Percentiles rank a stretch among this genome's conserved stretches.
Evolutionary conservation across 2,888 invertebrate genomes (phyloP).

Genomic region (Pseudococcus jackbeardsleyi): DNA sequence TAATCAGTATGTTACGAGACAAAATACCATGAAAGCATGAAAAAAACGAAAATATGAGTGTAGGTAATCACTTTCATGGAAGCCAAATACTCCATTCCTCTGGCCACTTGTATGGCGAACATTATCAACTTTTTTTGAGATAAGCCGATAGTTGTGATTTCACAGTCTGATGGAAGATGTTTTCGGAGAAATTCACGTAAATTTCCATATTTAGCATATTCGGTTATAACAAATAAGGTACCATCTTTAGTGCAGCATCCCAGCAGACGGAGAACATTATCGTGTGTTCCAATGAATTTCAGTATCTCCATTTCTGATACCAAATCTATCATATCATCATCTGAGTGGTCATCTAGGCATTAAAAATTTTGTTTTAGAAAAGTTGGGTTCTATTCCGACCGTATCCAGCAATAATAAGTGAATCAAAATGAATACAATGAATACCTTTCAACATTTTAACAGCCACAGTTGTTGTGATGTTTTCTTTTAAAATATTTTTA

Average conservation of each 20-base stretch:
- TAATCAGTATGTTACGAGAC: no score
- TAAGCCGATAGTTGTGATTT: background rate
- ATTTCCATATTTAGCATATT: conserved; percentile 92
- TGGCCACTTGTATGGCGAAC: conserved; percentile 75
- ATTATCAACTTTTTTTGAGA: conserved; percentile 89
- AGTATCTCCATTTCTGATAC: conserved; percentile 99
- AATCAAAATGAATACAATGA: background rate
- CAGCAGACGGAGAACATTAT: conserved; percentile 95
- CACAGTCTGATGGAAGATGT: conserved; percentile 79
- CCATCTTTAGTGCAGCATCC: conserved; percentile 76
- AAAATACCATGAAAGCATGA: no score
- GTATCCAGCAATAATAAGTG: no score
- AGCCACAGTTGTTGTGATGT: background rate
- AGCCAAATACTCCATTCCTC: conserved; percentile 69
- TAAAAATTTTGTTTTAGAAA: no score
- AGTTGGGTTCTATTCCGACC: no score
- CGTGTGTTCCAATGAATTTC: conserved; percentile 98
- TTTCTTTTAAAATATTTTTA: no score
- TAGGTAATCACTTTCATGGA: conserved; percentile 80
- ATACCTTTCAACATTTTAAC: background rate
- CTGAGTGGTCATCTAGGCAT: conserved; percentile 80
- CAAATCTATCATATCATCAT: conserved; percentile 95
- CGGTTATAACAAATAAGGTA: conserved; percentile 87
- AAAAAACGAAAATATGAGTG: no score
- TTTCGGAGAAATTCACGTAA: conserved; percentile 92